phyloP scores from a whole-genome alignment of 1,140 invertebrate genomes.

The Anthonomus grandis region DNA sequence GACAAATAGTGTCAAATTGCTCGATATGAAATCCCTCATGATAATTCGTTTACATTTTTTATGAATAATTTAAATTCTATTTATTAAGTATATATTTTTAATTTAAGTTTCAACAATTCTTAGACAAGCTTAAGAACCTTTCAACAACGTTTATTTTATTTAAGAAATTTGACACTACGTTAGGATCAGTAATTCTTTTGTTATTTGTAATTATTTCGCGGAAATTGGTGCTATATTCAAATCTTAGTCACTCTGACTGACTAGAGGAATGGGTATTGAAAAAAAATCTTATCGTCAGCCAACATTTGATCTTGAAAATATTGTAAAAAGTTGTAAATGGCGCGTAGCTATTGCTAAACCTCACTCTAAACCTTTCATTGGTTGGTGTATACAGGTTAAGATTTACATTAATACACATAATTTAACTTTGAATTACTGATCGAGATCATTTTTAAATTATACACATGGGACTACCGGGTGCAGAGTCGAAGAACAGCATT shows the following conservation, averaged over 20 bases:
- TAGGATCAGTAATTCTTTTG: constrained; percentile 15
- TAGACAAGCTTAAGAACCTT: constrained; percentile 8
- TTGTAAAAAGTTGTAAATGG: too few species aligned
- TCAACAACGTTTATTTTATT: constrained; percentile 18
- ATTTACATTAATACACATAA: too few species aligned
- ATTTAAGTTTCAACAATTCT: constrained; percentile 13
- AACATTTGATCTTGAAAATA: too few species aligned
- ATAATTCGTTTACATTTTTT: constrained; percentile 1
- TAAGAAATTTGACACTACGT: constrained; percentile 21
- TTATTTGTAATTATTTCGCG: too few species aligned
- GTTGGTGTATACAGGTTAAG: too few species aligned
- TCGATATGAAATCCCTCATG: background rate
- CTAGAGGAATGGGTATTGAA: too few species aligned
- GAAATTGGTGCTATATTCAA: too few species aligned
- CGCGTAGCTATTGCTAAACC: too few species aligned
- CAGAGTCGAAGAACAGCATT: constrained; percentile 28
- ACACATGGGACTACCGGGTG: constrained; percentile 21
- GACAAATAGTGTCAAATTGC: constrained; percentile 13
- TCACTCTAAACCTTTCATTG: too few species aligned
- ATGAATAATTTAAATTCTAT: constrained; percentile 2
- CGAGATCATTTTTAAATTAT: constrained; percentile 6
- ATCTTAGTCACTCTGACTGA: too few species aligned
- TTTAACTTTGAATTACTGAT: constrained; percentile 7
- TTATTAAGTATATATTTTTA: constrained; percentile 10
- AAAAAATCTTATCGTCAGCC: too few species aligned